Percentiles rank a stretch among this genome's conserved stretches.
Conservation (phyloP, 1,140 invertebrate species). For the Penaeus indicus region DNA sequence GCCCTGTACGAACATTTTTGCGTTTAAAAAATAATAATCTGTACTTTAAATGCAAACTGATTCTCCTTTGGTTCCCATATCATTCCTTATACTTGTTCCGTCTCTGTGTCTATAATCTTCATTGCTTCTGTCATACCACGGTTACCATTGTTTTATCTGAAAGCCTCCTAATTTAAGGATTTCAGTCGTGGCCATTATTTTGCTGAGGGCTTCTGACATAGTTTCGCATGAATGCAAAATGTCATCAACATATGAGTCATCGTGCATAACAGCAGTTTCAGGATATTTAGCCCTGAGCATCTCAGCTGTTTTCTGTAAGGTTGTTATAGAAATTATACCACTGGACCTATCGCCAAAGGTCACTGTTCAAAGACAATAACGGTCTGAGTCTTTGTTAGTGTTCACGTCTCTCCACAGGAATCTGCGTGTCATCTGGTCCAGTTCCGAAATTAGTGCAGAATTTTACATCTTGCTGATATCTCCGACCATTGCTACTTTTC, state of each 20-base stretch:
- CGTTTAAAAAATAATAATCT: constrained; percentile 20
- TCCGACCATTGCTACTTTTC: constrained; percentile 30
- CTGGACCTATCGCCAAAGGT: constrained; percentile 43
- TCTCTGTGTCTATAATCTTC: constrained; percentile 3
- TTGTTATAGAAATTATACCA: constrained; percentile 36
- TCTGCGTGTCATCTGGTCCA: constrained; percentile 18
- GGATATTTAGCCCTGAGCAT: constrained; percentile 14
- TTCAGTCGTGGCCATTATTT: background rate
- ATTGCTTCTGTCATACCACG: background rate
- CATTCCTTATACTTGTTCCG: constrained; percentile 38
- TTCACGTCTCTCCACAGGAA: constrained; percentile 23
- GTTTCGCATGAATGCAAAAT: background rate
- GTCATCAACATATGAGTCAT: constrained; percentile 31
- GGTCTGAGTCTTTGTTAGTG: background rate
- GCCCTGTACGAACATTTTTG: background rate
- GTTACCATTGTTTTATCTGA: constrained; percentile 35
- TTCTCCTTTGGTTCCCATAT: constrained; percentile 35
- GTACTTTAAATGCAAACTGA: constrained; percentile 31
- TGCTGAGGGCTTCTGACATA: background rate
- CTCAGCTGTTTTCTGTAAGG: constrained; percentile 16
- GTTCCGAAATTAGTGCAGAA: background rate
- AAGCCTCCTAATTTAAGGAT: constrained; percentile 16
- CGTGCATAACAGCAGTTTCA: background rate
- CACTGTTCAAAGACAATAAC: constrained; percentile 27
- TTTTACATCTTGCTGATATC: constrained; percentile 47